Evolutionary conservation across 1,140 invertebrate genomes (phyloP).

Genomic region (Ceratosolen fusciceps): DNA sequence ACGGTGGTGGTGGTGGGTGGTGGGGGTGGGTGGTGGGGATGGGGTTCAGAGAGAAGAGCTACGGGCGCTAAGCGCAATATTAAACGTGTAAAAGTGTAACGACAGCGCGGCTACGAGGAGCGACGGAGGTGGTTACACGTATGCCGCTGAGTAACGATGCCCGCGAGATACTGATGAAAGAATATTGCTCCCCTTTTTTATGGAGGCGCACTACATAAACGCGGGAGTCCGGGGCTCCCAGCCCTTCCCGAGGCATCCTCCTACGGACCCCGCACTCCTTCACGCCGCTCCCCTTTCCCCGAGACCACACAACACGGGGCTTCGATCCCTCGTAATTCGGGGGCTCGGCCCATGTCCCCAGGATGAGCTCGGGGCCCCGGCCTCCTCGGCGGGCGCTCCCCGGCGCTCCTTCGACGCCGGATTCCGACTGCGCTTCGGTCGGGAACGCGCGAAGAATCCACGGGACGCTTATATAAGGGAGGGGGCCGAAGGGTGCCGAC

Average conservation of each 20-base stretch:
- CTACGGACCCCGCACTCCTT: no score
- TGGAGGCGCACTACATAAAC: constrained; percentile 60
- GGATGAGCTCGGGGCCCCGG: neutral
- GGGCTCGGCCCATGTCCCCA: no score
- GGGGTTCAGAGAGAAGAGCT: neutral
- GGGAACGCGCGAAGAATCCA: no score
- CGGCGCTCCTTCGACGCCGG: no score
- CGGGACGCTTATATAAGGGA: no score
- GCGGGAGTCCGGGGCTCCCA: constrained; percentile 22
- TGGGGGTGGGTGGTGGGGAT: no score
- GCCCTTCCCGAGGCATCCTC: neutral
- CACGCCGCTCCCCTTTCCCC: neutral
- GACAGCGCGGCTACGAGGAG: constrained; percentile 57
- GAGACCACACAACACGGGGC: neutral
- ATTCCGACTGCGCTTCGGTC: no score
- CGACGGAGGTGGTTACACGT: constrained; percentile 56
- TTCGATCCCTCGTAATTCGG: no score
- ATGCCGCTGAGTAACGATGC: constrained; percentile 61
- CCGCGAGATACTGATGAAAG: constrained; percentile 63
- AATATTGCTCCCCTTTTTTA: constrained; percentile 67
- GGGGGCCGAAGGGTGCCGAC: no score
- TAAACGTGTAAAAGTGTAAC: constrained; percentile 66
- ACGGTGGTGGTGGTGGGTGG: no score
- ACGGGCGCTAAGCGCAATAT: constrained; percentile 63
- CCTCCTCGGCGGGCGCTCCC: neutral